A percentile compares a stretch with the other conserved stretches of the same genome.
Evolutionary conservation across 2,888 invertebrate species (phyloP).

Genomic region (Smittia sp.): DNA sequence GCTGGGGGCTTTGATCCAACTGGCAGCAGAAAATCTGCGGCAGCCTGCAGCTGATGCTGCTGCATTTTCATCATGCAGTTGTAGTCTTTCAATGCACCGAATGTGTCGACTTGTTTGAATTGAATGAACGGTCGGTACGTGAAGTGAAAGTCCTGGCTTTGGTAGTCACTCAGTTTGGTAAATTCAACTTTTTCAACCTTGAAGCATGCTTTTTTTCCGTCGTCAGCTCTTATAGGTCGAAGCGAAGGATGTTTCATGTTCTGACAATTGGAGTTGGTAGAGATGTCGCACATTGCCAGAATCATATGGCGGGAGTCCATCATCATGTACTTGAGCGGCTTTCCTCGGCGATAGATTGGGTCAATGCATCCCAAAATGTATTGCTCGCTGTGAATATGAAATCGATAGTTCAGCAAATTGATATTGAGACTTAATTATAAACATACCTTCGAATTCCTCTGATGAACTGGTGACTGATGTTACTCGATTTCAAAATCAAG

Average conservation of each 20-base stretch:
- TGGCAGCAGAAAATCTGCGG: too few species aligned
- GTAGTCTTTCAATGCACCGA: too few species aligned
- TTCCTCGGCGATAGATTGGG: slow-evolving; percentile 47
- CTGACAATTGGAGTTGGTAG: background rate
- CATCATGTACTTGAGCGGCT: slow-evolving; percentile 45
- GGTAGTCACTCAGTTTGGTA: background rate
- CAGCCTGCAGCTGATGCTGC: too few species aligned
- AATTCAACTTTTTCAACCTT: background rate
- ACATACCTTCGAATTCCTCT: too few species aligned
- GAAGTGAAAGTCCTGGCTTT: background rate
- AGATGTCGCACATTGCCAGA: slow-evolving; percentile 45
- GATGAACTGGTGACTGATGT: background rate
- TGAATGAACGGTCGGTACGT: too few species aligned
- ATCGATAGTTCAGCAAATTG: too few species aligned
- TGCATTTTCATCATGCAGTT: too few species aligned
- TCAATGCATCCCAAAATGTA: slow-evolving; percentile 47
- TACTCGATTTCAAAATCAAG: slow-evolving; percentile 43
- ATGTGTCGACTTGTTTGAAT: too few species aligned
- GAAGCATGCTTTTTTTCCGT: background rate
- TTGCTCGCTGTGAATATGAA: background rate
- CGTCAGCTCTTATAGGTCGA: background rate
- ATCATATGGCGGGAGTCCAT: slow-evolving; percentile 47
- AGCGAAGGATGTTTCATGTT: background rate
- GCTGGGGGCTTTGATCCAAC: too few species aligned
- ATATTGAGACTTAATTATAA: too few species aligned